Base-by-base conservation (phyloP, 2,113 vertebrate genomes). In the Myodes glareolus region DNA sequence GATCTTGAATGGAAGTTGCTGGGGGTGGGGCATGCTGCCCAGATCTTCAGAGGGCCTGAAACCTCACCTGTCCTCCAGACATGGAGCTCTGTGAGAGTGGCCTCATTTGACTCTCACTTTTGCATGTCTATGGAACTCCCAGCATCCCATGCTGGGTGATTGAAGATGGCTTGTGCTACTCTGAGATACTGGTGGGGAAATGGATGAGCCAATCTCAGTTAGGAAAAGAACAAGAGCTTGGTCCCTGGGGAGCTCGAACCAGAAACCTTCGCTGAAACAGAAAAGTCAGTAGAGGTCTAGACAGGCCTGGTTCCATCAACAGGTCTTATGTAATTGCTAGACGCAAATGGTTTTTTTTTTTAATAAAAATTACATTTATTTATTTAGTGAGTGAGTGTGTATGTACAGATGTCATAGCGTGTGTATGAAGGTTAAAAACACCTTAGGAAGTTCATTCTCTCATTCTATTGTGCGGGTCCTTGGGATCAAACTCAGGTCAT, bases 1-100 rank as follows among this genome's bases (percentile, higher is more conserved):
- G 52, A 76, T 9, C 13, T 0, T n/a, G 13, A 36, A 36, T 31
- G 13, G n/a, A 92, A 45, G 39, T 29, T 50, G 10, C 2, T 1
- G 9, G 3, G 33, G 47, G 36, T 9, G n/a, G 21, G 21, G 16
- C 3, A 0, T 5, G 8, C 31, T 42, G 55, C 45, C 0, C 3
- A 3, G 55, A 7, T n/a, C 80, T 55, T 27, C 55, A 65, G 75
- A 55, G 76, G 2, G 5, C 4, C 39, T 36, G 11, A 70, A 87
- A 19, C 19, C 45, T 70, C 11, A 45, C 63, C 42, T 70, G 63
- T 65, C 45, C 29, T 36, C 17, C 63, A 67, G 42, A 36, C 11
- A 6, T 25, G 23, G 4, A 52, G 33, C 31, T n/a, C 31, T 88
- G 47, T 36, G 23, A 72, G 65, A 29, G 58, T 31, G 9, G 42